These are phyloP conservation scores for Pantala flavescens DNA, from an alignment of 1,140 invertebrate genomes.

Conservation along the genomic window DNA sequence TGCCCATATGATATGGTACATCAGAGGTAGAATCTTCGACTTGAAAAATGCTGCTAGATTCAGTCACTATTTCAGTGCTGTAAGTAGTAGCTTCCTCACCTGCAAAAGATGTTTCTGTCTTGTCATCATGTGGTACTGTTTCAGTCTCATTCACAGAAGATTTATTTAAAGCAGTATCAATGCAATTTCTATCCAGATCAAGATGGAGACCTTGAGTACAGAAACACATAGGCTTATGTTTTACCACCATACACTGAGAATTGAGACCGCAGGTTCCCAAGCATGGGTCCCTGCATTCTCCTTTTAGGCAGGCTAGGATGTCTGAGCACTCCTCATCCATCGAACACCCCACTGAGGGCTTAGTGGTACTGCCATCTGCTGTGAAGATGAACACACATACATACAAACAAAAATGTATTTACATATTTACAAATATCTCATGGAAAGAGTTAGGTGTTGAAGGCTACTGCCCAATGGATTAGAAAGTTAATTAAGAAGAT, in stretches of 20 bases:
- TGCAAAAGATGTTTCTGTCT: slow-evolving; percentile 1
- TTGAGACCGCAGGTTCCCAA: slow-evolving; percentile 40
- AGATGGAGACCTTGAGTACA: slow-evolving; percentile 33
- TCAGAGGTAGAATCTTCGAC: too few relatives aligned
- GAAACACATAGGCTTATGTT: slow-evolving; percentile 43
- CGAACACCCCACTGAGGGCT: slow-evolving; percentile 39
- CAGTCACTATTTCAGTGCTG: background rate
- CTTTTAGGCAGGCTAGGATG: slow-evolving; percentile 49
- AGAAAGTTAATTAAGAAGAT: slow-evolving; percentile 12
- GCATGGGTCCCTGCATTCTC: slow-evolving; percentile 55
- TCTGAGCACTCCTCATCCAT: slow-evolving; percentile 53
- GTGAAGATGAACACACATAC: slow-evolving; percentile 37
- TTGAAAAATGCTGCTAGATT: too few relatives aligned
- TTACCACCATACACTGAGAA: slow-evolving; percentile 44
- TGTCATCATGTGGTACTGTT: background rate
- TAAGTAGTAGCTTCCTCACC: background rate
- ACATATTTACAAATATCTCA: slow-evolving; percentile 23
- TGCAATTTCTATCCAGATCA: slow-evolving; percentile 32
- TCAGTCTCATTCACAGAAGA: background rate
- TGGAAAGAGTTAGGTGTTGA: slow-evolving; percentile 5
- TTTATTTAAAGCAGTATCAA: slow-evolving; percentile 12
- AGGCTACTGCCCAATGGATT: background rate
- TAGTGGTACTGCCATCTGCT: slow-evolving; percentile 35
- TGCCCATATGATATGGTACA: too few relatives aligned
- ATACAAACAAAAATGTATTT: slow-evolving; percentile 27